Evolutionary conservation across 2,113 vertebrate genomes (phyloP), one percentile per base, ranked within the genome.

Genomic region (Orientallactaga bullata): DNA sequence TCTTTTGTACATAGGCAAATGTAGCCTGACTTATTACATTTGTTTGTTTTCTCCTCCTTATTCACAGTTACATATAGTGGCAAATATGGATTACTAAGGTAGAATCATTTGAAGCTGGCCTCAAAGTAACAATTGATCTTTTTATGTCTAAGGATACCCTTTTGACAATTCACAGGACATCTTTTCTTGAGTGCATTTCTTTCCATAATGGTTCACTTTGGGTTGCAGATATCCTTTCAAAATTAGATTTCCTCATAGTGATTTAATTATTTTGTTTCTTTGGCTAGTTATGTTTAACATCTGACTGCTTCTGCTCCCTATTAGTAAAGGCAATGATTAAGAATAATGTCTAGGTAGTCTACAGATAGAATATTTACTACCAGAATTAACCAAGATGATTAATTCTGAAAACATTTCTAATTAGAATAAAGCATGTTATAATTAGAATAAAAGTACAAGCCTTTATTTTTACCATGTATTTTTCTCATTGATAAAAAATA

Each of bases 231-330:
- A 71, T 89, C 69, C 85, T 82, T 93, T 94, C 81, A 82, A 69
- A 96, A 97, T 96, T 89, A 94, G 90, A 96, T 91, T 96, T 93
- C 55, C 21, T 90, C 28, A 47, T 26, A 66, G 26, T 83, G 16
- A 93, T 94, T 81, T 65, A 85, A 96, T 95, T 83, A 88, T 51
- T 71, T 90, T 68, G 90, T 37, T 81, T 72, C 47, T 73, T 42
- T 55, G 81, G 66, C 60, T 90, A 37, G 30, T 88, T 80, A 63
- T 81, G 10, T 9, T 66, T 35, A 82, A 68, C 35, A 68, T 85
- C 51, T 90, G 78, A 91, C 81, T 20, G 20, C 18, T 30, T 24
- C 20, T 63, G 24, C 20, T n/a, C 20, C 88, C 71, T 30, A 35
- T 55, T 79, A 71, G 42, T 81, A 91, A 83, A 94, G 37, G 39